These are phyloP conservation scores for Pagrus major DNA, from an alignment of 2,113 vertebrate species.

Conservation along the genomic window DNA sequence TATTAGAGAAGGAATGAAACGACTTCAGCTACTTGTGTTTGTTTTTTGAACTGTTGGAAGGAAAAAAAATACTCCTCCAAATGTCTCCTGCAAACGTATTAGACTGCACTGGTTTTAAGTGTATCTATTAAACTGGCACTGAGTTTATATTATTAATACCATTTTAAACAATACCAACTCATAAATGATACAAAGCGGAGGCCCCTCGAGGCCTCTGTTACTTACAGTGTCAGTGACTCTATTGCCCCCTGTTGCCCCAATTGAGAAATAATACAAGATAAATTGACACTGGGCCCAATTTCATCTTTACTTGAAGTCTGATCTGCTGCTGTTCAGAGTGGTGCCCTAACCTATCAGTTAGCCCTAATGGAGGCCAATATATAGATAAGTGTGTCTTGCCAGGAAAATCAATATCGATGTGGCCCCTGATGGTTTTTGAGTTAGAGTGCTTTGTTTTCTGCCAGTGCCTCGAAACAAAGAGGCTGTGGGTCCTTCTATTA, in stretches of 20 bases:
- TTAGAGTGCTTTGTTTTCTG: conserved; percentile 77
- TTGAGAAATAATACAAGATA: conserved; percentile 76
- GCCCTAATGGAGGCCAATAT: conserved; percentile 83
- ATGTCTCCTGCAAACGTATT: neutral
- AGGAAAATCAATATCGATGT: conserved; percentile 87
- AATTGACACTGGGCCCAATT: conserved; percentile 81
- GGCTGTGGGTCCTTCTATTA: conserved; percentile 58
- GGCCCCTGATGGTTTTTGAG: conserved; percentile 79
- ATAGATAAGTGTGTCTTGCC: conserved; percentile 82
- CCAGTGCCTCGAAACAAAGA: conserved; percentile 65
- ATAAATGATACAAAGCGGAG: conserved; percentile 6
- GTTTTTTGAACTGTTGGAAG: neutral
- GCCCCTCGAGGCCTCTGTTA: conserved; percentile 27
- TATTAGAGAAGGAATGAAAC: conserved; percentile 7
- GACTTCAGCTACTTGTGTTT: neutral
- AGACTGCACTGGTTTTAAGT: neutral
- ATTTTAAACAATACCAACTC: conserved; percentile 1
- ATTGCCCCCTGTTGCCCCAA: conserved; percentile 73
- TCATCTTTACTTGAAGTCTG: conserved; percentile 72
- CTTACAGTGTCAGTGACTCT: conserved; percentile 71
- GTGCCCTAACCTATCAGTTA: conserved; percentile 72
- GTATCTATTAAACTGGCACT: neutral
- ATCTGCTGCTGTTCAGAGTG: conserved; percentile 72
- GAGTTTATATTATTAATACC: neutral
- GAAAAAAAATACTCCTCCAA: neutral